Conservation (phyloP, 2,797 vertebrate genomes). For the Acipenser oxyrinchus region DNA sequence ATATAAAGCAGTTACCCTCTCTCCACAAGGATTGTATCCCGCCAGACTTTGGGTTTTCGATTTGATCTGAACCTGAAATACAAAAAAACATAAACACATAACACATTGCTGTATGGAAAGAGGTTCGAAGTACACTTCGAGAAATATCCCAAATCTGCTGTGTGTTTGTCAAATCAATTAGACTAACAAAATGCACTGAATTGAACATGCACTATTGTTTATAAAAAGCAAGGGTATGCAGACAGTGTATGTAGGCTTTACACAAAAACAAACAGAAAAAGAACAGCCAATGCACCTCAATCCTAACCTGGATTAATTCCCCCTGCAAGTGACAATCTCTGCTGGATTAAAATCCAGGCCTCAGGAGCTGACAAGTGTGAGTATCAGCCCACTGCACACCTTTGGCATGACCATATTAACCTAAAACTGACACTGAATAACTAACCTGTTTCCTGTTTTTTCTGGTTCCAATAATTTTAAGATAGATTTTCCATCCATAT, state of each 20-base stretch:
- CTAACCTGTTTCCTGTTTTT: constrained; percentile 89
- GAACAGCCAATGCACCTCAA: too few species aligned
- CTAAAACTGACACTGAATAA: constrained; percentile 32
- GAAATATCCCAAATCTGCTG: too few species aligned
- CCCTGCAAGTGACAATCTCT: too few species aligned
- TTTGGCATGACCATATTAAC: constrained; percentile 28
- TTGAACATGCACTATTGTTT: background rate
- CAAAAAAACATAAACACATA: constrained; percentile 37
- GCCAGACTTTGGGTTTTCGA: constrained; percentile 95
- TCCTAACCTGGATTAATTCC: too few species aligned
- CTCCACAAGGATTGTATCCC: constrained; percentile 98
- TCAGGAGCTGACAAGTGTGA: background rate
- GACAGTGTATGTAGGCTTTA: background rate
- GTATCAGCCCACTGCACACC: constrained; percentile 25
- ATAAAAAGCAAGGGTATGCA: background rate
- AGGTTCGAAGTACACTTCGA: too few species aligned
- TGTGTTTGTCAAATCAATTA: background rate
- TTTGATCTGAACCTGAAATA: constrained; percentile 91
- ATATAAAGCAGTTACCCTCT: constrained; percentile 76
- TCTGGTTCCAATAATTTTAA: constrained; percentile 91
- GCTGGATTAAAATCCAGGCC: background rate
- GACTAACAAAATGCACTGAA: background rate
- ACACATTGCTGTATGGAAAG: background rate
- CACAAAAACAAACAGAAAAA: too few species aligned
- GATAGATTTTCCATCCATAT: constrained; percentile 96